Conservation (phyloP, 2,113 vertebrate species). For the Clinocottus analis region DNA sequence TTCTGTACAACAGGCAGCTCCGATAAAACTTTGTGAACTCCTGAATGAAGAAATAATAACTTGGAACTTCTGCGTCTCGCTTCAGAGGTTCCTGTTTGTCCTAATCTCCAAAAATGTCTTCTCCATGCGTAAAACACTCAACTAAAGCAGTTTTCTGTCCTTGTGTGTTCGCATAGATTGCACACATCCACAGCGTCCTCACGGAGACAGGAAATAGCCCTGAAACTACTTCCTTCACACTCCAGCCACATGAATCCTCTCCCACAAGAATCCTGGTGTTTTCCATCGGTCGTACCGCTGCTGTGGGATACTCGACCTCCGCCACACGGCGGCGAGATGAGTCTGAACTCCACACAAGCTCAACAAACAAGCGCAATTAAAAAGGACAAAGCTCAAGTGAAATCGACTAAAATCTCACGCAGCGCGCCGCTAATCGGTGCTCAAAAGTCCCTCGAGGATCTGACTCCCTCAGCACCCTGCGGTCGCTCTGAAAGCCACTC, state of each 20-base stretch:
- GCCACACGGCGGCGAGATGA: background rate
- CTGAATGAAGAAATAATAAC: background rate
- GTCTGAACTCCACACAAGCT: background rate
- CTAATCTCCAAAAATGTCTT: background rate
- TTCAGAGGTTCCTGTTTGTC: slow-evolving; percentile 3
- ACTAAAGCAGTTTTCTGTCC: background rate
- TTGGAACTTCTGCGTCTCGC: background rate
- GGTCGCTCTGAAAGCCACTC: slow-evolving; percentile 30
- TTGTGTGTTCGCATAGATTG: background rate
- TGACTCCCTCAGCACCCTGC: slow-evolving; percentile 15
- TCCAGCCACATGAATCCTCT: background rate
- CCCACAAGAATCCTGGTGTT: background rate
- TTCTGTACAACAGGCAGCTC: background rate
- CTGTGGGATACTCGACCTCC: background rate
- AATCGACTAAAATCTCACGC: background rate
- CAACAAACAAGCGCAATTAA: background rate
- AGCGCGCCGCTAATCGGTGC: background rate
- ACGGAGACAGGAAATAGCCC: background rate
- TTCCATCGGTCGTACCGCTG: background rate
- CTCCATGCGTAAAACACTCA: background rate
- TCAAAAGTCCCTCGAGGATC: slow-evolving; percentile 15
- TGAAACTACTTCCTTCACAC: background rate
- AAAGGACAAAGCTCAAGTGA: slow-evolving; percentile 1
- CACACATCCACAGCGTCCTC: background rate
- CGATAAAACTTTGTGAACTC: background rate